Evolutionary conservation across 2,113 vertebrate species (phyloP), one percentile per base, ranked within the genome.

Genomic region (Chaenogobius annularis): DNA sequence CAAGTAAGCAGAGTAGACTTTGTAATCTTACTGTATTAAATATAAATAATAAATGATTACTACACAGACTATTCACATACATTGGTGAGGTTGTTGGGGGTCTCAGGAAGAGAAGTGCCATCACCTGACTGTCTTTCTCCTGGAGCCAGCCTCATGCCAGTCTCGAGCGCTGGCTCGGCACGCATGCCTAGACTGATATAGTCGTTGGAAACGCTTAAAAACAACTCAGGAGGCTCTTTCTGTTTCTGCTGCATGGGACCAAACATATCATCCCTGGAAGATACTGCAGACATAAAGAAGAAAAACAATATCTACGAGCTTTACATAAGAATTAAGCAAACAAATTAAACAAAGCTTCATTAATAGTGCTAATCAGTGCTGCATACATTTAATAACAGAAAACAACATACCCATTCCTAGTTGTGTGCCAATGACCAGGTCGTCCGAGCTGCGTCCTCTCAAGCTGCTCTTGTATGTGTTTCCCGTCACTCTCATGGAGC

Each of bases 61-160:
- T 26, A 10, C 22, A 14, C 4, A 10, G 72, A n/a, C 37, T 11
- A 26, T 66, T 43, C 81, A 85, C 85, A 8, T 89, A 91, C 90
- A 84, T 92, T 91, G 47, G 88, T 96, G 69, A 98, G 96, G 85
- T 98, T 98, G 80, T 98, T 88, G 92, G 97, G 93, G 0, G 96
- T 98, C 92, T 98, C 97, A 0, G 97, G 97, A 37, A 99, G 94
- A 69, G 97, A 98, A 0, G 97, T 98, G 72, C 97, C 97, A 0
- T 98, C 97, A 0, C 97, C 97, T 6, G 97, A 97, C 88, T 98
- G 97, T 62, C 97, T 94, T 88, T 99, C 97, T 50, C 96, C 97
- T 2, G 97, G 94, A 66, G 95, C 93, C 83, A 97, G 90, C 80
- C 95, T 93, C 83, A 95, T 93, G 0, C 94, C 93, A 66, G 94